Evolutionary conservation across 2,113 vertebrate genomes (phyloP).

Genomic region (Erpornis zantholeuca): DNA sequence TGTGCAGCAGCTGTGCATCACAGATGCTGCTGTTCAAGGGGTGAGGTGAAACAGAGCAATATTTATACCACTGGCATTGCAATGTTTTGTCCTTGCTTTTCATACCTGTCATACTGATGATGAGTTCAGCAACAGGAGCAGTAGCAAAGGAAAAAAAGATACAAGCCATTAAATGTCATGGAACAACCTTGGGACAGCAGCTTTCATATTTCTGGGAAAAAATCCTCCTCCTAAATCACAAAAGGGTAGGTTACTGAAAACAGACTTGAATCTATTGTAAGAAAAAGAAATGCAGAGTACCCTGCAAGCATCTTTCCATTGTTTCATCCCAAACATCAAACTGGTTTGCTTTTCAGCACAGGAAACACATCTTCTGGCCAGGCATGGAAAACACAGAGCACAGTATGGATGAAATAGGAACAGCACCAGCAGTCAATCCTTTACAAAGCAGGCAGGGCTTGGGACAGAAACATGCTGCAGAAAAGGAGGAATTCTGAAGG

Average conservation of each 20-base stretch:
- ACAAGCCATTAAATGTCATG: slow-evolving; percentile 8
- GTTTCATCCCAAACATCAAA: background rate
- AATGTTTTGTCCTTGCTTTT: background rate
- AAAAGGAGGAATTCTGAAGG: background rate
- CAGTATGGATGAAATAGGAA: background rate
- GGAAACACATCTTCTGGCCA: background rate
- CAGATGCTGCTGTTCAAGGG: background rate
- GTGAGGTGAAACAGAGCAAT: background rate
- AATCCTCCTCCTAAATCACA: background rate
- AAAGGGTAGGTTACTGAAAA: background rate
- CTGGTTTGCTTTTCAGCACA: background rate
- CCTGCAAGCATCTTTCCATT: background rate
- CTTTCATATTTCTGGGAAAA: background rate
- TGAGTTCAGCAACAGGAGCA: background rate
- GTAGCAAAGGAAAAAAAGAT: background rate
- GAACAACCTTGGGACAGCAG: background rate
- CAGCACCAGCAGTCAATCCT: background rate
- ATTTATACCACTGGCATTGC: background rate
- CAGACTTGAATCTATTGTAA: background rate
- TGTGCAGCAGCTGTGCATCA: background rate
- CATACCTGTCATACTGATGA: background rate
- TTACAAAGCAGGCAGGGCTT: background rate
- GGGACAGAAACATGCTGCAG: background rate
- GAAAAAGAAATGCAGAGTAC: background rate
- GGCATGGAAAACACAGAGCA: background rate